These are phyloP conservation scores for Propsilocerus akamusi DNA, from an alignment of 1,140 invertebrate genomes.

Conservation along the genomic window DNA sequence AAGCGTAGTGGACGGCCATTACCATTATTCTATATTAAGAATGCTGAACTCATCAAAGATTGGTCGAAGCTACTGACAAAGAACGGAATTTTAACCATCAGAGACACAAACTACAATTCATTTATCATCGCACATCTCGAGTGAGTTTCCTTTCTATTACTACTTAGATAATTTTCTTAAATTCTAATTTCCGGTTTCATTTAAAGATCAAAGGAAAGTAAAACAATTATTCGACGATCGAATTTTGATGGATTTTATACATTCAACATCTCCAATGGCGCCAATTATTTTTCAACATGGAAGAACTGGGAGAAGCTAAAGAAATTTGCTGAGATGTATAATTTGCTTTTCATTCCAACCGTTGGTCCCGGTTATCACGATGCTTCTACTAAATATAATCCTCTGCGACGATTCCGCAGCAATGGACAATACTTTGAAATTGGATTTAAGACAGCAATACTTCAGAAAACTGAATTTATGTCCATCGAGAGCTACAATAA, in stretches of 20 bases:
- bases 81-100: slow-evolving; percentile 27
- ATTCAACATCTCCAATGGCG: slow-evolving; percentile 37
- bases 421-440: slow-evolving; percentile 26
- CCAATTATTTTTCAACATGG: slow-evolving; percentile 39
- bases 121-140: slow-evolving; percentile 33
- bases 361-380: slow-evolving; percentile 38
- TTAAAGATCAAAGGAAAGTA: slow-evolving; percentile 19
- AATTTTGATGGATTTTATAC: slow-evolving; percentile 43
- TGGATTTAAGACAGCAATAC: slow-evolving; percentile 32
- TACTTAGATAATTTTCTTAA: slow-evolving; percentile 25
- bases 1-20: slow-evolving; percentile 16
- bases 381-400: slow-evolving; percentile 31
- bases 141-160: slow-evolving; percentile 9
- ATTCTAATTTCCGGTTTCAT: too few species aligned
- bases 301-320: slow-evolving; percentile 39
- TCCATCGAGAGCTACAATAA: slow-evolving; percentile 40
- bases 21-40: slow-evolving; percentile 37
- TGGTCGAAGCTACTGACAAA: slow-evolving; percentile 30
- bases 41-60: slow-evolving; percentile 32
- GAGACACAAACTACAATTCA: slow-evolving; percentile 31
- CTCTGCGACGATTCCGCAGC: slow-evolving; percentile 31
- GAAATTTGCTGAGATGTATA: slow-evolving; percentile 32
- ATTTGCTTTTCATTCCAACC: slow-evolving; percentile 36
- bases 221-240: slow-evolving; percentile 23
- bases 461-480: slow-evolving; percentile 28